Evolutionary conservation across 2,888 invertebrate genomes (phyloP).

Genomic region (Thalpophila matura): DNA sequence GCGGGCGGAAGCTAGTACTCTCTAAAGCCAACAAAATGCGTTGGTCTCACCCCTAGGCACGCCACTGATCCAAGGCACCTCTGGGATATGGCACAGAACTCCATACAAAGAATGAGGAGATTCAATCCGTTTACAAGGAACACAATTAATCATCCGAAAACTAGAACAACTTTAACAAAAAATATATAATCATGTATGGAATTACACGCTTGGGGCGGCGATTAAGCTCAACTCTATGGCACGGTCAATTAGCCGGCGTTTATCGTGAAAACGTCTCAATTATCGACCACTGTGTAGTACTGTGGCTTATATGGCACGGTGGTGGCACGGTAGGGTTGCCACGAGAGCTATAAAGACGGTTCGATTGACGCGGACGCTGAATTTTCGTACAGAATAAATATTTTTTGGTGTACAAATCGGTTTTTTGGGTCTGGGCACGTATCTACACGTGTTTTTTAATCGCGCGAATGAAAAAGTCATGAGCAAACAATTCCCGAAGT

Average conservation of each 20-base stretch:
- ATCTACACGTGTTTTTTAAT: too few relatives aligned
- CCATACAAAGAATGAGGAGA: constrained; percentile 28
- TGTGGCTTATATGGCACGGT: constrained; percentile 43
- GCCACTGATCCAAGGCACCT: too few relatives aligned
- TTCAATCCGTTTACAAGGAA: constrained; percentile 21
- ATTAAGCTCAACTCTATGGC: constrained; percentile 69
- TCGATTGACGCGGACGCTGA: too few relatives aligned
- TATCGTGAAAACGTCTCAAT: constrained; percentile 80
- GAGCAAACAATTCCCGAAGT: too few relatives aligned
- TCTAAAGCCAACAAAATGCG: too few relatives aligned
- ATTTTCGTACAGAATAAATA: background rate
- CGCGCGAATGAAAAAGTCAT: too few relatives aligned
- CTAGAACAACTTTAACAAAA: constrained; percentile 72
- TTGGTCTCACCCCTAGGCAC: too few relatives aligned
- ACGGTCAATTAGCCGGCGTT: constrained; percentile 74
- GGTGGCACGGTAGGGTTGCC: constrained; percentile 38
- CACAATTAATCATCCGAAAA: constrained; percentile 71
- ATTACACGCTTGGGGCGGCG: constrained; percentile 73
- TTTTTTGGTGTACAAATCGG: too few relatives aligned
- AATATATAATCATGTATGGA: constrained; percentile 66
- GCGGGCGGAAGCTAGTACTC: too few relatives aligned
- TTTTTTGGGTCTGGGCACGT: too few relatives aligned
- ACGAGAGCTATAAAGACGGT: background rate
- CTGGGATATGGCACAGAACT: too few relatives aligned
- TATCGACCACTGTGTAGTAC: constrained; percentile 63